Percentiles rank a stretch among this genome's conserved stretches.
Evolutionary conservation across 2,113 vertebrate species (phyloP).

Genomic region (Chitala chitala): DNA sequence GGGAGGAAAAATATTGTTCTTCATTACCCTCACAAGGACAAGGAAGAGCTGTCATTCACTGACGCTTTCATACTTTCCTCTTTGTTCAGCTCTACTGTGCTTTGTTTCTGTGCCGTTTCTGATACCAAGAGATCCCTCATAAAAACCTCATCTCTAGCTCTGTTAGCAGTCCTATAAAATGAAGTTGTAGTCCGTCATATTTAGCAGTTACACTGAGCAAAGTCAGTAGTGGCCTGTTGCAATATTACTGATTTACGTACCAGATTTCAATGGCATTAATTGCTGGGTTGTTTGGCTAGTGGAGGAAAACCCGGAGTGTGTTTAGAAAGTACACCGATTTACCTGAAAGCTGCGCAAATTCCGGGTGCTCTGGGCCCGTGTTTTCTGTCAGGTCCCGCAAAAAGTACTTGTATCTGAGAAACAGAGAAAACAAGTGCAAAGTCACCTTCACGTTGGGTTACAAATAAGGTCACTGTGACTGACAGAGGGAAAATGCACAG

Average conservation of each 20-base stretch:
- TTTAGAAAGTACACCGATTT: slow-evolving; percentile 33
- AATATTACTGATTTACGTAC: too few species aligned
- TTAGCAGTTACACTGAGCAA: too few species aligned
- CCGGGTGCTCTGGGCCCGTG: slow-evolving; percentile 55
- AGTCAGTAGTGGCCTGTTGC: too few species aligned
- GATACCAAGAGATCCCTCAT: too few species aligned
- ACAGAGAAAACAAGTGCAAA: slow-evolving; percentile 28
- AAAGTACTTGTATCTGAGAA: slow-evolving; percentile 65
- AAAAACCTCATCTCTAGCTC: not conserved
- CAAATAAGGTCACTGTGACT: slow-evolving; percentile 26
- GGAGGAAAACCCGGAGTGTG: not conserved
- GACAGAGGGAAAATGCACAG: not conserved
- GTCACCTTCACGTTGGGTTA: not conserved
- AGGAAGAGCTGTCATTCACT: slow-evolving; percentile 38
- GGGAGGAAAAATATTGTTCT: slow-evolving; percentile 39
- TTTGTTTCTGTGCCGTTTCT: slow-evolving; percentile 23
- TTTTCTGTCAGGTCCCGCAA: slow-evolving; percentile 57
- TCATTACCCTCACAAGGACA: slow-evolving; percentile 53
- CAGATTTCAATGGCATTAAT: too few species aligned
- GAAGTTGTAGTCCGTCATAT: slow-evolving; percentile 9
- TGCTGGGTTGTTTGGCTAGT: too few species aligned
- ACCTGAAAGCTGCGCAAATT: slow-evolving; percentile 76
- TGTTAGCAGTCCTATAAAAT: slow-evolving; percentile 21
- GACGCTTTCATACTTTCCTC: slow-evolving; percentile 24
- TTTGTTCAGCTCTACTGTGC: slow-evolving; percentile 26